Evolutionary conservation across 2,888 invertebrate species (phyloP).

Genomic region (Himalopsyche japonica): DNA sequence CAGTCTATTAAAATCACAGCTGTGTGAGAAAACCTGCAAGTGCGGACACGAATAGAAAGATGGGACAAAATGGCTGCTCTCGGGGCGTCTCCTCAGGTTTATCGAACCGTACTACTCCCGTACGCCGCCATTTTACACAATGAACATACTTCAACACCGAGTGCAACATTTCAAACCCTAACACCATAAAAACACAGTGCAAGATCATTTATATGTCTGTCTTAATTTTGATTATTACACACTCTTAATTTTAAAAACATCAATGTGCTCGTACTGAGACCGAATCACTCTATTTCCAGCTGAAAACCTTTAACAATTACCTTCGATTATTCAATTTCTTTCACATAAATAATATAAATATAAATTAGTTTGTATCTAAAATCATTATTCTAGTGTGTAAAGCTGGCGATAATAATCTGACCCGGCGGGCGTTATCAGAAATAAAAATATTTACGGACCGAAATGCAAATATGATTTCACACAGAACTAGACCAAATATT

Average conservation of each 20-base stretch:
- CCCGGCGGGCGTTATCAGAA: background rate
- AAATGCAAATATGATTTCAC: background rate
- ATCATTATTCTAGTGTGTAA: background rate
- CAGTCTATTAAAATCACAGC: constrained; percentile 72
- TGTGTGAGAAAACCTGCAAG: constrained; percentile 53
- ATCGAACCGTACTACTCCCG: background rate
- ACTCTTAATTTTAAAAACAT: constrained; percentile 28
- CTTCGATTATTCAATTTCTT: background rate
- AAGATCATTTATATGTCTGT: constrained; percentile 20
- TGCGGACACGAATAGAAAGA: constrained; percentile 41
- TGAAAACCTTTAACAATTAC: background rate
- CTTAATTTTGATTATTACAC: constrained; percentile 27
- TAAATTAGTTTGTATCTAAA: background rate
- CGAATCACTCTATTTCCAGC: background rate
- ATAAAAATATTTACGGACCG: background rate
- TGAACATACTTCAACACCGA: constrained; percentile 24
- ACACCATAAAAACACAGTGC: constrained; percentile 39
- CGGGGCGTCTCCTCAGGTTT: constrained; percentile 17
- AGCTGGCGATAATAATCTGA: background rate
- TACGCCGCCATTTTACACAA: constrained; percentile 13
- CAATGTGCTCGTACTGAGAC: constrained; percentile 20
- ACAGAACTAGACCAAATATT: background rate
- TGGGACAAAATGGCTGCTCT: constrained; percentile 28
- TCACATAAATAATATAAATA: background rate
- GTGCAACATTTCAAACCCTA: constrained; percentile 37